Base-by-base conservation (phyloP, 2,888 invertebrate species). In the Ophioninae sp. region DNA sequence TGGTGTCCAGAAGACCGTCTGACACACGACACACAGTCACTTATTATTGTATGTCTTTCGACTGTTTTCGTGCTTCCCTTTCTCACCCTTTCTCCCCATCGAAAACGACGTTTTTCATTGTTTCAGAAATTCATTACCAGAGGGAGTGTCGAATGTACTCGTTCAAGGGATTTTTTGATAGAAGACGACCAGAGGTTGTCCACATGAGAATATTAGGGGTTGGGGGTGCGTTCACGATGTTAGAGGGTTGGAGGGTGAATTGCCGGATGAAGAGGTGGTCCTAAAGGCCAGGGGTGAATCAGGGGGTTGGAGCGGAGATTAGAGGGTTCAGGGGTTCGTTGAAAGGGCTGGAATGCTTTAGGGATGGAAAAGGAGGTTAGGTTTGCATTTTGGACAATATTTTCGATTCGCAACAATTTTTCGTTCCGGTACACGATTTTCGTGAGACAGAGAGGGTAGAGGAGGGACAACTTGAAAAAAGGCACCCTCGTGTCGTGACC, bases 361-460 rank as follows among this genome's bases (percentile, higher is more conserved):
- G 78, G 59, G 69, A 58, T 68, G 73, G 73, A 71, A 56, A 56
- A 0, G 51, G 17, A 2, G 51, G 9, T 41, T 41, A 17, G 44
- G 44, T 0, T 1, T 3, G 2, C 13, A 13, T 10, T 3, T 44
- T 2, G 17, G 17, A 51, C 51, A 17, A 51, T 51, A 78, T 51
- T 64, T 89, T 89, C 87, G 88, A 89, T 88, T 89, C 85, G 87
- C 86, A 90, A 90, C 89, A 90, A 90, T 90, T 88, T 90, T 90
- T 87, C 84, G 85, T 88, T 85, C 86, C 84, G 58, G n/a, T 17
- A 61, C 75, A 58, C 80, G 30, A 87, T 30, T 81, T 79, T 78
- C 84, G 86, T 86, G 85, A 41, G 65, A 41, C 10, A 56, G 73
- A 69, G 73, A 41, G 61, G 20, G 20, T 13, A 75, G 44, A 58